Evolutionary conservation across 2,113 vertebrate genomes (phyloP), one percentile per base, ranked within the genome.

Genomic region (Onychorhynchus coronatus): DNA sequence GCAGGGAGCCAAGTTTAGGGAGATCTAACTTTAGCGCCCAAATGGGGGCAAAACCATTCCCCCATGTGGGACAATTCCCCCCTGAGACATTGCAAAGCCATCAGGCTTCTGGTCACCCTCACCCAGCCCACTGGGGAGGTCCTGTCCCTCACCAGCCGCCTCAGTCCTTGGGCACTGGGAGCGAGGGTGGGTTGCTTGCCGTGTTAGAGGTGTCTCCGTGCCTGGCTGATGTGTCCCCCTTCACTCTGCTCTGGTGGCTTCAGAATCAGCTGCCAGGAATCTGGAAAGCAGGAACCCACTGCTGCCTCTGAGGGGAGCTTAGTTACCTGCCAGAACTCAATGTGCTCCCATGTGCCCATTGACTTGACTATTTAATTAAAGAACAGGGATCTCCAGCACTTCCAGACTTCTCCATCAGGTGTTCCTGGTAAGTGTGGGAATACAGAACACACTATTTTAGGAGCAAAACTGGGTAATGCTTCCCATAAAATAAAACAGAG

Each of bases 201-300:
- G 0, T 9, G 7, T 42, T 12, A 52, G 35, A 62, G 0, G 0
- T 46, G 12, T 31, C 15, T 31, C 41, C 46, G 24, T 63, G 12
- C 53, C 58, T 35, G 49, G 37, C n/a, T 85, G 67, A 31, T 70
- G 35, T 30, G 14, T 49, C 37, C 23, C n/a, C 0, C 0, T 56
- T 65, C 55, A 14, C 39, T 9, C 7, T 16, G 14, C 42, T 50
- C 33, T 8, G 8, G 11, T 33, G 46, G 12, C 12, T 49, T 52
- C 17, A 37, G 44, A 22, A 63, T 15, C 19, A 74, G 47, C 31
- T 74, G 41, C 31, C 15, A 3, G 12, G 9, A 35, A 41, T 11
- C 3, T 17, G 50, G 16, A 76, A n/a, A 92, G n/a, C 63, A 62
- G 46, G 21, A 73, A 14, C 21, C 30, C 65, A 28, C 4, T 49